phyloP scores from a whole-genome alignment of 2,888 invertebrate species.

The Idaea biselata region DNA sequence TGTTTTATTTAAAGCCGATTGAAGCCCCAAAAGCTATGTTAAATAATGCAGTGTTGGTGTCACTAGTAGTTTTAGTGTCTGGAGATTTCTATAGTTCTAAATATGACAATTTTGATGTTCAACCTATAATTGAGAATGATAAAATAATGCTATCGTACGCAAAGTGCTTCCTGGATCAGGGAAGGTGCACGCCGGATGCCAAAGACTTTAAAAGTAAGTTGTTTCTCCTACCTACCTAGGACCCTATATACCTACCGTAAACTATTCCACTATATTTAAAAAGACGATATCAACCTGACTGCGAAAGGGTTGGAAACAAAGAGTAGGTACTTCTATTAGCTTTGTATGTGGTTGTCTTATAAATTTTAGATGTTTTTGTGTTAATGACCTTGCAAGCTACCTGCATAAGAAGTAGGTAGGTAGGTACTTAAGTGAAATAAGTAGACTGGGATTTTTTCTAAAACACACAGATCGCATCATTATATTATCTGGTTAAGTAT shows the following conservation, averaged over 20 bases:
- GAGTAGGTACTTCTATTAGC: neutral
- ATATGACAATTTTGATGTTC: constrained; percentile 86
- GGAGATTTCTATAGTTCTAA: constrained; percentile 82
- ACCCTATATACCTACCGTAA: neutral
- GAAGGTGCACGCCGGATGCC: constrained; percentile 86
- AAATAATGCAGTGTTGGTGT: constrained; percentile 26
- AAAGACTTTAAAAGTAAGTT: constrained; percentile 86
- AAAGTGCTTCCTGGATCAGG: constrained; percentile 84
- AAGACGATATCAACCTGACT: neutral
- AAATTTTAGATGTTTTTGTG: neutral
- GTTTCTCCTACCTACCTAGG: too few relatives aligned
- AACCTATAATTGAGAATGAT: constrained; percentile 84
- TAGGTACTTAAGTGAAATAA: too few relatives aligned
- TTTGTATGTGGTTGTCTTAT: neutral
- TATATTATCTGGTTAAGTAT: too few relatives aligned
- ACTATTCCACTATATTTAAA: neutral
- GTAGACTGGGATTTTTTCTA: too few relatives aligned
- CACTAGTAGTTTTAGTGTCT: constrained; percentile 32
- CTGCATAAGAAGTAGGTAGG: too few relatives aligned
- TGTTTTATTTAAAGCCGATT: too few relatives aligned
- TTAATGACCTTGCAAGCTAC: too few relatives aligned
- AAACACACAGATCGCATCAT: too few relatives aligned
- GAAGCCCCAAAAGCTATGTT: constrained; percentile 5
- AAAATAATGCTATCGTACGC: constrained; percentile 85
- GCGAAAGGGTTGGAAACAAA: neutral